Percentiles rank a stretch among this genome's conserved stretches.
Conservation (phyloP, 1,140 invertebrate species). For the Probaryconus sp. region DNA sequence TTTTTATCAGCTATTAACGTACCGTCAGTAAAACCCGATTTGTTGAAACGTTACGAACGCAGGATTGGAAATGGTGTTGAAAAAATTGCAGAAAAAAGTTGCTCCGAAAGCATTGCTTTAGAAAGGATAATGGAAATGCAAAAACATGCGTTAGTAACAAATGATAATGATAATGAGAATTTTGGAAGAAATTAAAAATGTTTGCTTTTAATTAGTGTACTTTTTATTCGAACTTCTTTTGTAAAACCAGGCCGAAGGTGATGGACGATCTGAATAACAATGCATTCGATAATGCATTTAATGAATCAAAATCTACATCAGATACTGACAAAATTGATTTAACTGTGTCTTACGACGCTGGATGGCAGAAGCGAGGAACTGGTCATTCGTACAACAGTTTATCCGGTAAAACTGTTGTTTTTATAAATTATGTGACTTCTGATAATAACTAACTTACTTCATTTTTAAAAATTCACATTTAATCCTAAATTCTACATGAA, state of each 20-base stretch:
- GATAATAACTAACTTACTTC: no score
- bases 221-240: no score
- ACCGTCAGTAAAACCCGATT: neutral
- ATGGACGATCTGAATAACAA: no score
- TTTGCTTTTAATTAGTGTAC: no score
- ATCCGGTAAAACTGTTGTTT: conserved; percentile 19
- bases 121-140: neutral
- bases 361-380: conserved; percentile 33
- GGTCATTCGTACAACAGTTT: conserved; percentile 25
- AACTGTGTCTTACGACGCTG: conserved; percentile 11
- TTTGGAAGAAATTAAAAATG: no score
- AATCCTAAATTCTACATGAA: no score
- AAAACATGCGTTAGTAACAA: neutral
- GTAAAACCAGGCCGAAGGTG: no score
- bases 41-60: neutral
- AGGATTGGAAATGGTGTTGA: neutral
- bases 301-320: no score
- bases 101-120: neutral
- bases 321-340: neutral
- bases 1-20: neutral
- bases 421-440: no score
- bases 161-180: neutral
- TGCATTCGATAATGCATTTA: no score
- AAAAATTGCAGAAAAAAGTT: neutral
- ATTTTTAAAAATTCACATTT: no score